Evolutionary conservation across 30 jellyfish, hydroid and myxozoan genomes (phyloP), one percentile per base, ranked within the genome.

Genomic region (Pelagia noctiluca): DNA sequence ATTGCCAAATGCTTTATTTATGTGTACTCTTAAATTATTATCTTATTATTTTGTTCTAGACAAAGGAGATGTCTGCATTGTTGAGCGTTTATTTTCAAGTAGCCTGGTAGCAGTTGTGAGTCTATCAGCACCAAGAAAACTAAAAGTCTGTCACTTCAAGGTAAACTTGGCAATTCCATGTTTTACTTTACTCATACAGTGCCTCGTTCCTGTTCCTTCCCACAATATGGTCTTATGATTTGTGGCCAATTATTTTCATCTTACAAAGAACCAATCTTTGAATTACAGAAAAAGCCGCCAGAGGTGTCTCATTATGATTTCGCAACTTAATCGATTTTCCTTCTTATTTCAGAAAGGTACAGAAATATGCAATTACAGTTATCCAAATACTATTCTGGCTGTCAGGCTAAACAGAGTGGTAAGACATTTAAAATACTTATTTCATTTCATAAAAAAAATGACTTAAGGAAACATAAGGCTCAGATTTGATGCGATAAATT

Each of bases 341-440:
- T 16, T 73, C 46, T 22, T 23, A 38, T 50, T 87, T 4, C 78
- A 93, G 99, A 93, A 93, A 93, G 99, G 96, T 35, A 93, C 99
- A 32, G 99, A 93, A 63, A 93, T 93, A 82, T 93, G 99, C 96
- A 93, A 93, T 85, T 93, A 93, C 91, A 93, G 99, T 42, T 93
- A 93, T 66, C 99, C 99, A 78, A 93, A 93, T 76, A 93, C 99
- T 1, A 93, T 93, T 16, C 94, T 93, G 12, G 96, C 99, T 72
- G 99, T 93, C 28, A 97, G 95, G 47, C 81, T 93, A 53, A 93
- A 93, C 89, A 66, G 99, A 66, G 94, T 93, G 97, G 99, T 93
- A 71, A 10, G 12, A 52, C 18, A 48, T 48, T 48, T 48, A 13
- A n/a, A n/a, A n/a, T n/a, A n/a, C n/a, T n/a, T n/a, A n/a, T n/a